Evolutionary conservation across 2,888 invertebrate genomes (phyloP).

Genomic region (Herminia tarsipennalis): DNA sequence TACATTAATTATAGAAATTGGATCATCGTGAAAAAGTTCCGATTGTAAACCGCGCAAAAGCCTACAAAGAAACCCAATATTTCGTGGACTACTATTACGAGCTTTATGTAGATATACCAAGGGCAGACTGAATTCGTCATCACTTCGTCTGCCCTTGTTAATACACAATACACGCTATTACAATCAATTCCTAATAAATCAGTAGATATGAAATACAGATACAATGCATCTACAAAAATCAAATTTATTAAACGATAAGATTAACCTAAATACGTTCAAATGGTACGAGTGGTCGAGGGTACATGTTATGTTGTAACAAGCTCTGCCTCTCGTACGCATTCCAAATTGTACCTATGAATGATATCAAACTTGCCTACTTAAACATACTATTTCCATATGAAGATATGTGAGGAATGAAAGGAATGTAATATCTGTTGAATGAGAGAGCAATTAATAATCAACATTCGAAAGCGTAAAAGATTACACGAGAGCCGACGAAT

Average conservation of each 20-base stretch:
- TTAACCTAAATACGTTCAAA: conserved; percentile 26
- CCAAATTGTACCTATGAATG: conserved; percentile 32
- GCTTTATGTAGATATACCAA: too few species aligned
- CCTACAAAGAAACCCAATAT: too few species aligned
- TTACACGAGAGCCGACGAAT: conserved; percentile 75
- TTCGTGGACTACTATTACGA: too few species aligned
- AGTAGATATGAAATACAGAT: not conserved
- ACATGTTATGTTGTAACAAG: conserved; percentile 26
- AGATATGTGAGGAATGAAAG: conserved; percentile 65
- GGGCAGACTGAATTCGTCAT: too few species aligned
- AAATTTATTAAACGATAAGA: conserved; percentile 21
- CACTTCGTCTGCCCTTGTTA: too few species aligned
- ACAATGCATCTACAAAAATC: conserved; percentile 2
- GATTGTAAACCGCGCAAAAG: too few species aligned
- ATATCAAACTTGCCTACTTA: conserved; percentile 38
- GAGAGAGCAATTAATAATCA: conserved; percentile 78
- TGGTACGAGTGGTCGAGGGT: conserved; percentile 13
- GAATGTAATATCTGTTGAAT: conserved; percentile 75
- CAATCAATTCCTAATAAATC: not conserved
- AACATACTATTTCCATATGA: conserved; percentile 57
- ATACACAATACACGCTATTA: too few species aligned
- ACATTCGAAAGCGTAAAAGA: conserved; percentile 80
- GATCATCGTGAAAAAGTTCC: not conserved
- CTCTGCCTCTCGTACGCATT: conserved; percentile 30
- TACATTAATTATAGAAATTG: too few species aligned